Evolutionary conservation across 35 echinoderm and acorn worm genomes (phyloP).

Genomic region (Eucidaris tribuloides): DNA sequence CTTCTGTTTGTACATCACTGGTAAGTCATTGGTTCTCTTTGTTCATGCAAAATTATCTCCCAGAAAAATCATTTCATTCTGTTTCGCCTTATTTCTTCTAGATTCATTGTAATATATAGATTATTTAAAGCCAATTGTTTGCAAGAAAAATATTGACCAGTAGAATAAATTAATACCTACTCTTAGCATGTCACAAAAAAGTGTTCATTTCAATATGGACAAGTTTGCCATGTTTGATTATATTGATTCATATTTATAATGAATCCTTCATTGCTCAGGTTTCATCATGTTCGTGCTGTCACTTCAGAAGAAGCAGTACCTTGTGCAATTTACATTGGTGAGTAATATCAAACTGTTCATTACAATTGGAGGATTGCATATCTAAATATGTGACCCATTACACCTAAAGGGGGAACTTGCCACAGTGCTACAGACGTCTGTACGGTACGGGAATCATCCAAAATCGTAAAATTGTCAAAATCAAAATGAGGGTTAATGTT

Average conservation of each 20-base stretch:
- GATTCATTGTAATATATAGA: not conserved
- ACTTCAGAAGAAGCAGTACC: conserved; percentile 85
- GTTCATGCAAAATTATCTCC: not conserved
- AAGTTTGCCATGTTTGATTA: not conserved
- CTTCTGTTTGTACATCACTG: conserved; percentile 86
- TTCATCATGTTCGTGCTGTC: conserved; percentile 95
- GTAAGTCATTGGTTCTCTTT: conserved; percentile 42
- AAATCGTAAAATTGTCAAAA: too few relatives aligned
- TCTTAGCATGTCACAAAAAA: not conserved
- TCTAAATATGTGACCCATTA: not conserved
- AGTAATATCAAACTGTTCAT: not conserved
- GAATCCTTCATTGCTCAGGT: conserved; percentile 44
- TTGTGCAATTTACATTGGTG: conserved; percentile 97
- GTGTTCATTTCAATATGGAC: not conserved
- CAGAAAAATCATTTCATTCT: not conserved
- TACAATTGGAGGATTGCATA: not conserved
- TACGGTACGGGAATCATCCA: too few relatives aligned
- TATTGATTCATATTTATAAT: not conserved
- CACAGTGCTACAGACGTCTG: too few relatives aligned
- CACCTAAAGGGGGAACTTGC: not conserved
- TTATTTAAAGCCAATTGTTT: not conserved
- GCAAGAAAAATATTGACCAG: not conserved
- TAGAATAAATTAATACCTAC: not conserved
- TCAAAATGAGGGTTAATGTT: too few relatives aligned
- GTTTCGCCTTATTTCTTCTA: not conserved